These are phyloP conservation scores for Gnathonemus longibarbis DNA, from an alignment of 2,113 vertebrate species.

Conservation along the genomic window DNA sequence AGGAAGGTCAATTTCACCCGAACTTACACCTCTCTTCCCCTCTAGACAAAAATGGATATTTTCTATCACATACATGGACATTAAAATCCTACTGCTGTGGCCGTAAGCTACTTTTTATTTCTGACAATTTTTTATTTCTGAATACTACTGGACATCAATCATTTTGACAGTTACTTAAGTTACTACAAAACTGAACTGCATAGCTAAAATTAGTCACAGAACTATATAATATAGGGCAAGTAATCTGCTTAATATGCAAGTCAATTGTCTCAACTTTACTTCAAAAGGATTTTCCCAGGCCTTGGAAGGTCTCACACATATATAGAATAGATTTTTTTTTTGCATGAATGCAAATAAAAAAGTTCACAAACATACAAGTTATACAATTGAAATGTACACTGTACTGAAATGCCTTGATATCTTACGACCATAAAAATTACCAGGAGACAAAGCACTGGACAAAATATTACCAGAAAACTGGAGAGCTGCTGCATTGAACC, in stretches of 20 bases:
- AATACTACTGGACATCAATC: neutral
- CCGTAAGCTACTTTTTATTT: neutral
- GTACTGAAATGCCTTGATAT: neutral
- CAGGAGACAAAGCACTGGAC: neutral
- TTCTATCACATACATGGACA: neutral
- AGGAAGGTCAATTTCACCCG: neutral
- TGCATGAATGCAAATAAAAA: neutral
- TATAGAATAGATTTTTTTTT: neutral
- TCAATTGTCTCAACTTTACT: neutral
- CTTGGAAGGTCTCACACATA: neutral
- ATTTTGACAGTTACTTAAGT: neutral
- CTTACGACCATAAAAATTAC: neutral
- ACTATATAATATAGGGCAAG: neutral
- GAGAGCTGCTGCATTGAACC: neutral
- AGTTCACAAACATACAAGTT: neutral
- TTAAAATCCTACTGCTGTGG: neutral
- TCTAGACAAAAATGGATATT: neutral
- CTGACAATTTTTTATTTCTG: neutral
- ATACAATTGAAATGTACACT: neutral
- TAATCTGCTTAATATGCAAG: neutral
- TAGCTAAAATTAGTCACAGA: neutral
- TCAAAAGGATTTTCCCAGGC: neutral
- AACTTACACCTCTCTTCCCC: neutral
- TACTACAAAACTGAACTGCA: neutral
- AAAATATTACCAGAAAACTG: neutral